phyloP scores from a whole-genome alignment of 1,140 invertebrate genomes.

The Augochlora pura region DNA sequence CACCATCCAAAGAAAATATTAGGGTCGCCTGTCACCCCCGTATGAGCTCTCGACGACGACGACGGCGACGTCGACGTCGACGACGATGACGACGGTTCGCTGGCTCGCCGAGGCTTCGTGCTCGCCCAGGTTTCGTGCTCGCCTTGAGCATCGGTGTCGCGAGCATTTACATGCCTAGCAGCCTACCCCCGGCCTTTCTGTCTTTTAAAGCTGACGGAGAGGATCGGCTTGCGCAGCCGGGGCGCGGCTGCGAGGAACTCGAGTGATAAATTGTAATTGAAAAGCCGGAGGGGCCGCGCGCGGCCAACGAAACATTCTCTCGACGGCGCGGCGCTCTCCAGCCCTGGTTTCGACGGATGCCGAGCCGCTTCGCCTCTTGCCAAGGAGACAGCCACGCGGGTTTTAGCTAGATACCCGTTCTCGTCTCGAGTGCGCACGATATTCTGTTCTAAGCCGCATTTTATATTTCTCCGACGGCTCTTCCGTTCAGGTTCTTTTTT shows the following conservation, averaged over 20 bases:
- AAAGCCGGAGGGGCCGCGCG: not conserved
- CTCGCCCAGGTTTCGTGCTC: slow-evolving; percentile 40
- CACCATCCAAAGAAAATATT: slow-evolving; percentile 62
- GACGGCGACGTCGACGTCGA: not conserved
- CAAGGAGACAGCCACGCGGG: too few relatives aligned
- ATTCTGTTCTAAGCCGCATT: too few relatives aligned
- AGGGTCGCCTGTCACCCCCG: slow-evolving; percentile 60
- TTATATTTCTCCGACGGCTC: too few relatives aligned
- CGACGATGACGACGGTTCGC: too few relatives aligned
- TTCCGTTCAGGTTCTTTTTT: too few relatives aligned
- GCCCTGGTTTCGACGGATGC: not conserved
- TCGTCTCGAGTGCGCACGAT: too few relatives aligned
- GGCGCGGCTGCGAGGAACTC: not conserved
- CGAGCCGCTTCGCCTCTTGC: too few relatives aligned
- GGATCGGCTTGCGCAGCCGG: slow-evolving; percentile 10
- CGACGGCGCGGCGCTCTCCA: too few relatives aligned
- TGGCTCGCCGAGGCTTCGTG: not conserved
- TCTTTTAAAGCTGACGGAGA: slow-evolving; percentile 42
- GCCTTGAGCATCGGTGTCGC: slow-evolving; percentile 45
- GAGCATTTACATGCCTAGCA: slow-evolving; percentile 34
- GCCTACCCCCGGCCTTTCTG: not conserved
- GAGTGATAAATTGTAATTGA: slow-evolving; percentile 22
- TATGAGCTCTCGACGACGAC: slow-evolving; percentile 29
- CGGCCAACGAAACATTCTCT: not conserved
- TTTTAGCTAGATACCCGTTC: too few relatives aligned